phyloP scores from a whole-genome alignment of 2,888 invertebrate genomes.

The Polydrusus cervinus region DNA sequence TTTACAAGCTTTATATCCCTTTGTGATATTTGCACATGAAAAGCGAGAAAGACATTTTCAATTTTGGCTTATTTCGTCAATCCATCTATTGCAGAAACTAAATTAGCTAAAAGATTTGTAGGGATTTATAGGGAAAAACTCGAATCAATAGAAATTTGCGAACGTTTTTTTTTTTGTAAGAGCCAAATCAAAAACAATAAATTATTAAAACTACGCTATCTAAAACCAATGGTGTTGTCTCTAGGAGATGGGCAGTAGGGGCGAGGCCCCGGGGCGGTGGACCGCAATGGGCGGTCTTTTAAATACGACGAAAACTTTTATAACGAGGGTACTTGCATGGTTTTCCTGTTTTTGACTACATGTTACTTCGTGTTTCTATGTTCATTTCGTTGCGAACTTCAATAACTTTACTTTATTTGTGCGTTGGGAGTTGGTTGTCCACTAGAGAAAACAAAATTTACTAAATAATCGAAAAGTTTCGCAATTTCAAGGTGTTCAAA shows the following conservation, averaged over 20 bases:
- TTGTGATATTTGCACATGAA: slow-evolving; percentile 52
- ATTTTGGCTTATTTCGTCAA: slow-evolving; percentile 53
- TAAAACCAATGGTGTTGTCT: too few relatives aligned
- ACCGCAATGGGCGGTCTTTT: too few relatives aligned
- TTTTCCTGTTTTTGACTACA: slow-evolving; percentile 1
- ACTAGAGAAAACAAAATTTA: slow-evolving; percentile 13
- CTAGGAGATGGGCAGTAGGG: too few relatives aligned
- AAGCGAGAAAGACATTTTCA: slow-evolving; percentile 48
- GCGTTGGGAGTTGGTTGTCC: neutral
- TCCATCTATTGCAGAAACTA: slow-evolving; percentile 49
- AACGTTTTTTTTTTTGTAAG: too few relatives aligned
- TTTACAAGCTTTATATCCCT: slow-evolving; percentile 47
- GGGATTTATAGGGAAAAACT: slow-evolving; percentile 36
- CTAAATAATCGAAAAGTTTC: slow-evolving; percentile 18
- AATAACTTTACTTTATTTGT: slow-evolving; percentile 8
- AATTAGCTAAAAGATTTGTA: slow-evolving; percentile 37
- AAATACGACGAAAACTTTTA: neutral
- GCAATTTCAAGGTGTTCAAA: neutral
- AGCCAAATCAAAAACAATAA: too few relatives aligned
- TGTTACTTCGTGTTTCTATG: neutral
- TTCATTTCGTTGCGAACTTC: neutral
- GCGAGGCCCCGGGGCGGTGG: too few relatives aligned
- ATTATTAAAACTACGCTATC: too few relatives aligned
- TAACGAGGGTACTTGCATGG: neutral
- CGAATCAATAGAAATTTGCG: slow-evolving; percentile 21